Conservation (phyloP, 2,888 invertebrate genomes). For the Meandrusa payeni region DNA sequence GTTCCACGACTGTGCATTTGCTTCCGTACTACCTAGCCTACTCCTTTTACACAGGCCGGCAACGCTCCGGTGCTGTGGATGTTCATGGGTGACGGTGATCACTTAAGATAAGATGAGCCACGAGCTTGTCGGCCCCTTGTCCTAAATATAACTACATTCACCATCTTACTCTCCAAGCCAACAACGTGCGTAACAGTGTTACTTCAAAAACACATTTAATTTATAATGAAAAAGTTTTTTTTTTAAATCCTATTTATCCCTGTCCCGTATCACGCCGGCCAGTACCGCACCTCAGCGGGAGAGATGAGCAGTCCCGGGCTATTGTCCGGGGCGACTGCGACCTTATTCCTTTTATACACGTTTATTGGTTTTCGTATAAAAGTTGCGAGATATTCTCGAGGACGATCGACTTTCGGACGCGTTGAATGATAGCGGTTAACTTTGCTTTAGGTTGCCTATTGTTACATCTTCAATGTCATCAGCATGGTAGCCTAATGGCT, state of each 20-base stretch:
- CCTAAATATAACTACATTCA: too few species aligned
- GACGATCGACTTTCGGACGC: conserved; percentile 31
- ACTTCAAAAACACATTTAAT: conserved; percentile 5
- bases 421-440: conserved; percentile 27
- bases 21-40: too few species aligned
- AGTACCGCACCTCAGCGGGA: conserved; percentile 1
- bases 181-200: too few species aligned
- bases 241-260: conserved; percentile 18
- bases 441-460: conserved; percentile 17
- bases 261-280: too few species aligned
- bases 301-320: conserved; percentile 9
- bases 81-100: too few species aligned
- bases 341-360: conserved; percentile 30
- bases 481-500: too few species aligned
- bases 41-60: too few species aligned
- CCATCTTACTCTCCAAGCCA: too few species aligned
- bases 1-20: too few species aligned
- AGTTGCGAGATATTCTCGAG: conserved; percentile 29
- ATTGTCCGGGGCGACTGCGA: conserved; percentile 22
- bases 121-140: too few species aligned
- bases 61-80: too few species aligned
- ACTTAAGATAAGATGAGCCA: too few species aligned
- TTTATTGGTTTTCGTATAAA: conserved; percentile 33
- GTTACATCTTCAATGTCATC: conserved; percentile 12
- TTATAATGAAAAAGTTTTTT: conserved; percentile 18